Conservation (phyloP, 64 coral and sea anemone genomes). For the Platygyra sinensis region DNA sequence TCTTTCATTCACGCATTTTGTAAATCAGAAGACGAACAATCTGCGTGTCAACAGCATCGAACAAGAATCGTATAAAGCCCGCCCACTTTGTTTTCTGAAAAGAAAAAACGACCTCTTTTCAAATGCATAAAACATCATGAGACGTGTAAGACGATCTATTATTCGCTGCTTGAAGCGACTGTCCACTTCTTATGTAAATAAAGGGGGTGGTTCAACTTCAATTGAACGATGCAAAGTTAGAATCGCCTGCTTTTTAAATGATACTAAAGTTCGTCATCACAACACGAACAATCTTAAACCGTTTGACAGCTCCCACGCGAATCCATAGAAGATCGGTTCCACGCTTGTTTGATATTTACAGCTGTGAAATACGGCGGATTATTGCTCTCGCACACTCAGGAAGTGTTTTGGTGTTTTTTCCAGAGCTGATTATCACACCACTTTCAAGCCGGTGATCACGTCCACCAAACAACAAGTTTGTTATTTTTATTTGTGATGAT, state of each 20-base stretch:
- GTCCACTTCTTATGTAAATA: slow-evolving; percentile 52
- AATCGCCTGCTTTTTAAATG: background rate
- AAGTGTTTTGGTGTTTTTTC: background rate
- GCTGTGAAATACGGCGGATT: background rate
- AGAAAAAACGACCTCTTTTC: background rate
- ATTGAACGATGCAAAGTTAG: slow-evolving; percentile 7
- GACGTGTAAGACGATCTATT: background rate
- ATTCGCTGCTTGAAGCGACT: slow-evolving; percentile 24
- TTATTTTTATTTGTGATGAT: slow-evolving; percentile 16
- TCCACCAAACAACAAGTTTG: slow-evolving; percentile 34
- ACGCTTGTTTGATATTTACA: background rate
- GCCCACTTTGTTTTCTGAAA: background rate
- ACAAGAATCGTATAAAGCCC: background rate
- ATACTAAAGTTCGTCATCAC: background rate
- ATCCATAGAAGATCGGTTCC: no score
- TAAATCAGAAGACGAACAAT: background rate
- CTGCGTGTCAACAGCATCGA: background rate
- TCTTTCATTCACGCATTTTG: no score
- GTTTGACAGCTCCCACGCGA: background rate
- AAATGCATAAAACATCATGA: slow-evolving; percentile 25
- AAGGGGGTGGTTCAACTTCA: slow-evolving; percentile 7
- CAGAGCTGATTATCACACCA: background rate
- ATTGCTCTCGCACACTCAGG: background rate
- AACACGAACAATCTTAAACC: no score
- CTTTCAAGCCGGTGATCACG: background rate